These are phyloP conservation scores for Holocentrus rufus DNA, from an alignment of 2,797 vertebrate genomes.

Conservation along the genomic window DNA sequence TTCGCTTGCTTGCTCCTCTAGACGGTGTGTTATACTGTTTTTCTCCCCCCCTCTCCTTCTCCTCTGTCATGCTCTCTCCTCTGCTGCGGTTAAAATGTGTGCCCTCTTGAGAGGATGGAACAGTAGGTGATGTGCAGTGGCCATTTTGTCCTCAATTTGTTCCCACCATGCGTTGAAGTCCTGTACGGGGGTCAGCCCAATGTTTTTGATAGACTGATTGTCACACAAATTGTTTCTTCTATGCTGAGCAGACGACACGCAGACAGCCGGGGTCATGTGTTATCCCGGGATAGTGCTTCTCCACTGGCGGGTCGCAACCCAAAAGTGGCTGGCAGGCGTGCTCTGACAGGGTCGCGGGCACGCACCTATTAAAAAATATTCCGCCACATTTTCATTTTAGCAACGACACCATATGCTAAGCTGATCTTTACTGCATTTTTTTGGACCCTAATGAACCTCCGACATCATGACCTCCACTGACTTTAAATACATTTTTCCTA, in stretches of 20 bases:
- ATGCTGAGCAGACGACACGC: conserved; percentile 55
- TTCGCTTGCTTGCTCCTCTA: conserved; percentile 75
- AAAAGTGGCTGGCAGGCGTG: conserved; percentile 39
- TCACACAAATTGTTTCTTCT: conserved; percentile 44
- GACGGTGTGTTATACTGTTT: conserved; percentile 61
- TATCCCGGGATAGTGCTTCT: conserved; percentile 53
- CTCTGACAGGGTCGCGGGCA: conserved; percentile 53
- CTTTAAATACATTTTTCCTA: not conserved
- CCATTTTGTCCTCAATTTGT: conserved; percentile 74
- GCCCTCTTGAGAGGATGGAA: conserved; percentile 60
- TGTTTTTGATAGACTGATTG: conserved; percentile 67
- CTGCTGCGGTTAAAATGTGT: conserved; percentile 68
- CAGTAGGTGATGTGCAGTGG: conserved; percentile 61
- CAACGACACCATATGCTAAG: conserved; percentile 39
- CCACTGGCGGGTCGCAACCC: conserved; percentile 48
- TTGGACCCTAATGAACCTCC: conserved; percentile 9
- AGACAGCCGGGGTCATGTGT: conserved; percentile 56
- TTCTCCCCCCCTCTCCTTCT: conserved; percentile 31
- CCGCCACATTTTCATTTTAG: conserved; percentile 23
- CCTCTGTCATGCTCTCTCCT: conserved; percentile 47
- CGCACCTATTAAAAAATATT: conserved; percentile 51
- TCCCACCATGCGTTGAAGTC: conserved; percentile 50
- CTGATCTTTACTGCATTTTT: conserved; percentile 30
- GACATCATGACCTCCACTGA: conserved; percentile 2
- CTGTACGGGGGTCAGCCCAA: conserved; percentile 54